Evolutionary conservation across 2,888 invertebrate genomes (phyloP).

Genomic region (Clunio marinus): DNA sequence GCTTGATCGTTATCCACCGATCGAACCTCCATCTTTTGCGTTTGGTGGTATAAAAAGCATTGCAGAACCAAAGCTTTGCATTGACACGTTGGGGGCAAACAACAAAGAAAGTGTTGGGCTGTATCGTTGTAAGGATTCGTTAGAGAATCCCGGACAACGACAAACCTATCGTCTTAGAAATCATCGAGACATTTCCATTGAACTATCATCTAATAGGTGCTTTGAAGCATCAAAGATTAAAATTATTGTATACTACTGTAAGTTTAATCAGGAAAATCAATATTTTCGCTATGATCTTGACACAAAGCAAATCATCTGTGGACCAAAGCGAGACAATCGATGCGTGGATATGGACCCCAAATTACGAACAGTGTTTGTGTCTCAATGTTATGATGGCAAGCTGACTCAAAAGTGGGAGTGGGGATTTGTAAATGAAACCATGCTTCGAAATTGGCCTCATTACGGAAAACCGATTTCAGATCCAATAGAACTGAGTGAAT

Average conservation of each 20-base stretch:
- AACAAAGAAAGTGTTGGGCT: slow-evolving; percentile 43
- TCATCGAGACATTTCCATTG: slow-evolving; percentile 31
- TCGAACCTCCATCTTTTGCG: slow-evolving; percentile 62
- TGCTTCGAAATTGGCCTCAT: slow-evolving; percentile 1
- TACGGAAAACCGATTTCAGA: slow-evolving; percentile 22
- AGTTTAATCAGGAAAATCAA: slow-evolving; percentile 32
- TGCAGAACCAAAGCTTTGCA: slow-evolving; percentile 61
- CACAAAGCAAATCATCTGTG: slow-evolving; percentile 24
- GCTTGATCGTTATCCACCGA: slow-evolving; percentile 62
- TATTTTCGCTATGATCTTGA: slow-evolving; percentile 34
- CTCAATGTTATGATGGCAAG: neutral
- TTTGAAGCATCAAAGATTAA: neutral
- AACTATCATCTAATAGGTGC: slow-evolving; percentile 11
- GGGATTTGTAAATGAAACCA: slow-evolving; percentile 33
- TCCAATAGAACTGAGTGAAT: neutral
- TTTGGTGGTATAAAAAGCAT: slow-evolving; percentile 57
- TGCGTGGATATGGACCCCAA: slow-evolving; percentile 23
- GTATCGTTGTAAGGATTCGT: slow-evolving; percentile 43
- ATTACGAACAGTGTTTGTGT: neutral
- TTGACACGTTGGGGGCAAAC: slow-evolving; percentile 59
- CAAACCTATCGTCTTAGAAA: slow-evolving; percentile 1
- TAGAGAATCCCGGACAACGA: neutral
- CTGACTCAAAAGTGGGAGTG: slow-evolving; percentile 20
- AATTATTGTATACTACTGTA: neutral
- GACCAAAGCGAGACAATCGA: slow-evolving; percentile 18